These are phyloP conservation scores for Ornithorhynchus anatinus DNA, from an alignment of 2,113 vertebrate genomes.

Conservation along the genomic window DNA sequence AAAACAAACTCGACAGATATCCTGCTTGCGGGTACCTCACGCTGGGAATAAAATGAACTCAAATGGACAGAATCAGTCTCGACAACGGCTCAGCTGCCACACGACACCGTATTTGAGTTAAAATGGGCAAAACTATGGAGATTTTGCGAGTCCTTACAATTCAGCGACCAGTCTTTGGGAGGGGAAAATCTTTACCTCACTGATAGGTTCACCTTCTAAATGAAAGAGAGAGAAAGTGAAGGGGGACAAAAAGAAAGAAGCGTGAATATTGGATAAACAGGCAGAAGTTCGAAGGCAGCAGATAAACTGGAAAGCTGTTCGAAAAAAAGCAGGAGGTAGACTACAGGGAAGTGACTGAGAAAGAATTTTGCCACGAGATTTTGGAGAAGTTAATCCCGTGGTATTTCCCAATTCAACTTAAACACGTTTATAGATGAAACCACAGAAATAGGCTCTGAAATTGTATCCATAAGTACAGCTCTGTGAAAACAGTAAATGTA, in stretches of 20 bases:
- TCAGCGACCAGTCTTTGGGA: not conserved
- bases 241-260: not conserved
- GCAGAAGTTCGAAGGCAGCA: not conserved
- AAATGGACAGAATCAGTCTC: not conserved
- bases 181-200: not conserved
- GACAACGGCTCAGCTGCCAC: not conserved
- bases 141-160: not conserved
- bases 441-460: conserved; percentile 24
- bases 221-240: not conserved
- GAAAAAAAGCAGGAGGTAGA: not conserved
- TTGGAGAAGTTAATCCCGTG: not conserved
- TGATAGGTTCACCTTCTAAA: not conserved
- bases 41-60: conserved; percentile 28
- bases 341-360: not conserved
- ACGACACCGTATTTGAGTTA: not conserved
- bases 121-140: not conserved
- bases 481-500: conserved; percentile 52
- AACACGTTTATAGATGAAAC: conserved; percentile 38
- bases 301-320: not conserved
- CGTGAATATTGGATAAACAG: not conserved
- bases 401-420: conserved; percentile 15
- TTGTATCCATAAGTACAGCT: conserved; percentile 38
- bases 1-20: conserved; percentile 38
- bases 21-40: conserved; percentile 8
- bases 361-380: not conserved